Percentiles rank a stretch among this genome's conserved stretches.
Conservation (phyloP, 2,888 invertebrate species). For the Catocala nupta region DNA sequence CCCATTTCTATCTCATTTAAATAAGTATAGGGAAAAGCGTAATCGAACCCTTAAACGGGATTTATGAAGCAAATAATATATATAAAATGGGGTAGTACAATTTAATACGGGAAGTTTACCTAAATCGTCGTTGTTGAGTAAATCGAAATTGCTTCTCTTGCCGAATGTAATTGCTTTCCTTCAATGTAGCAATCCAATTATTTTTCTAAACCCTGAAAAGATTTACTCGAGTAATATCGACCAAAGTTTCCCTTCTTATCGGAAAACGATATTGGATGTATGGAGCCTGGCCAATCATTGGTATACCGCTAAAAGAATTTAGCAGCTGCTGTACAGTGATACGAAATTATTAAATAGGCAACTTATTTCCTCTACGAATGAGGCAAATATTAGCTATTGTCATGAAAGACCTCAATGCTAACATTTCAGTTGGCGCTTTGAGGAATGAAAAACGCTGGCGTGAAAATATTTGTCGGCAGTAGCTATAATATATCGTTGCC, state of each 20-base stretch:
- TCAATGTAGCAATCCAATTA: slow-evolving; percentile 82
- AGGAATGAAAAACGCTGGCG: slow-evolving; percentile 35
- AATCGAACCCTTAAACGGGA: slow-evolving; percentile 71
- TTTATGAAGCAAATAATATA: slow-evolving; percentile 68
- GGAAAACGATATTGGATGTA: slow-evolving; percentile 76
- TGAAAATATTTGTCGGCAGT: slow-evolving; percentile 43
- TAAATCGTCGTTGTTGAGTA: slow-evolving; percentile 75
- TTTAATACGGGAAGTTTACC: slow-evolving; percentile 76
- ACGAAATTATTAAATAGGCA: slow-evolving; percentile 29
- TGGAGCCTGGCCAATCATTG: slow-evolving; percentile 52
- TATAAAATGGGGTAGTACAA: slow-evolving; percentile 69
- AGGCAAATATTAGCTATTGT: slow-evolving; percentile 27
- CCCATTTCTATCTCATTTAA: slow-evolving; percentile 66
- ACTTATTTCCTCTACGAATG: slow-evolving; percentile 15
- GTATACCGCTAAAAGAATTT: slow-evolving; percentile 23
- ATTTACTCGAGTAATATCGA: slow-evolving; percentile 70
- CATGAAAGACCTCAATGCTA: slow-evolving; percentile 22
- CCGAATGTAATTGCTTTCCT: slow-evolving; percentile 82
- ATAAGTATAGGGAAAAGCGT: slow-evolving; percentile 65
- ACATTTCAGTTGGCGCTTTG: slow-evolving; percentile 31
- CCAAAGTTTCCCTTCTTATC: slow-evolving; percentile 72
- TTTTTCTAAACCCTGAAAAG: slow-evolving; percentile 82
- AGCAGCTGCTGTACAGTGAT: slow-evolving; percentile 14
- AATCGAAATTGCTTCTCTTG: slow-evolving; percentile 78
- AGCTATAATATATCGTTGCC: slow-evolving; percentile 38